Percentiles rank a stretch among this genome's conserved stretches.
Evolutionary conservation across 2,888 invertebrate species (phyloP).

Genomic region (Crocallis elinguaria): DNA sequence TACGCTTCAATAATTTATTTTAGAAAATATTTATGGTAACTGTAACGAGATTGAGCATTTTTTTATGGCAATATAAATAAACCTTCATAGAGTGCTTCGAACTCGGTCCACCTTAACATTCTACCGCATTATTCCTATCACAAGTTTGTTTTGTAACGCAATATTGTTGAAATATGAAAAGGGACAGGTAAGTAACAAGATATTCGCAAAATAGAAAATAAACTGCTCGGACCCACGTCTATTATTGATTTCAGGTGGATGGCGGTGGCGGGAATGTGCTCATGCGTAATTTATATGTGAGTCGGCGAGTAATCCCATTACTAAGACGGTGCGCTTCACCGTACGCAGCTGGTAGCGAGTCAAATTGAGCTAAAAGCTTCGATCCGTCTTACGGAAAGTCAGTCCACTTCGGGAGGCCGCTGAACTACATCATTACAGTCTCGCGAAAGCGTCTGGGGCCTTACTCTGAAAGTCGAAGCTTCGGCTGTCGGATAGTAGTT

Average conservation of each 20-base stretch:
- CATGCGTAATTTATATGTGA: conserved; percentile 66
- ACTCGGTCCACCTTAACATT: conserved; percentile 21
- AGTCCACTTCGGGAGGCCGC: conserved; percentile 72
- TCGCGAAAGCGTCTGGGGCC: too few relatives aligned
- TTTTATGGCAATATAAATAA: conserved; percentile 25
- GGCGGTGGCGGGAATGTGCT: conserved; percentile 42
- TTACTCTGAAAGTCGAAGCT: too few relatives aligned
- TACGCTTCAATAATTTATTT: conserved; percentile 13
- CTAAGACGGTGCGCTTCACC: conserved; percentile 57
- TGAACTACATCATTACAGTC: conserved; percentile 69
- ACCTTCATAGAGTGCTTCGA: conserved; percentile 17
- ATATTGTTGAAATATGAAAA: conserved; percentile 39
- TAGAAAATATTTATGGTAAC: conserved; percentile 16
- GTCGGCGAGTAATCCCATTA: conserved; percentile 62
- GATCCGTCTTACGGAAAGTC: conserved; percentile 75
- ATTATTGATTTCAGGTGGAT: conserved; percentile 40
- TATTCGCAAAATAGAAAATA: conserved; percentile 35
- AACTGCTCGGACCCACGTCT: conserved; percentile 36
- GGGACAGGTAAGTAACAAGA: conserved; percentile 37
- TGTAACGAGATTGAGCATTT: conserved; percentile 24
- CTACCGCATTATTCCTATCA: conserved; percentile 28
- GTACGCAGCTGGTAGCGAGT: conserved; percentile 65
- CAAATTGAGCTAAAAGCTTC: conserved; percentile 79
- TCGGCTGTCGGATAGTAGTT: too few relatives aligned
- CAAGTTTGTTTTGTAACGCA: conserved; percentile 30